Percentiles rank a stretch among this genome's conserved stretches.
phyloP scores from a whole-genome alignment of 2,888 invertebrate species.

The Andrena fulva region DNA sequence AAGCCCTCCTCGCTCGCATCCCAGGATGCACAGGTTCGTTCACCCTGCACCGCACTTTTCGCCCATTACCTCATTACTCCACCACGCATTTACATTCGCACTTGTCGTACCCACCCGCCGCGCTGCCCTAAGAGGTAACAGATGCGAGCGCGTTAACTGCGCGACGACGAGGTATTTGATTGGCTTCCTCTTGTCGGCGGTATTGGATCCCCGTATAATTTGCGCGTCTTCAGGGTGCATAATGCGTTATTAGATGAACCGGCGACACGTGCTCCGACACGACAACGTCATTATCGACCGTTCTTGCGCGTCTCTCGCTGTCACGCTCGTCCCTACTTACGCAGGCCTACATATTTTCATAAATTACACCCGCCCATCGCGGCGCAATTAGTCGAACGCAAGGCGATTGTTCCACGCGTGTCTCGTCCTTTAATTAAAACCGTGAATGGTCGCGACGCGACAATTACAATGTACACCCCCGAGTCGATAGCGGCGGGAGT shows the following conservation, averaged over 20 bases:
- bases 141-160: background rate
- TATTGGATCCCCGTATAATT: slow-evolving; percentile 48
- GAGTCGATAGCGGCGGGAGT: background rate
- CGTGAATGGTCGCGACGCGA: no score
- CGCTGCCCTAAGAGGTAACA: background rate
- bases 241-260: slow-evolving; percentile 68
- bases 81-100: background rate
- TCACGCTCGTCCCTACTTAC: background rate
- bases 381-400: no score
- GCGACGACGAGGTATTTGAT: slow-evolving; percentile 29
- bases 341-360: background rate
- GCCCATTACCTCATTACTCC: no score
- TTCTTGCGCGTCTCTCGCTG: slow-evolving; percentile 6
- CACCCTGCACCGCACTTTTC: no score
- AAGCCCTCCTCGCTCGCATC: no score
- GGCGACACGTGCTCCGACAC: slow-evolving; percentile 68
- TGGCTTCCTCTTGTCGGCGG: slow-evolving; percentile 42
- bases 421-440: no score
- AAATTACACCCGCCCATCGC: no score
- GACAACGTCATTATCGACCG: slow-evolving; percentile 67
- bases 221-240: slow-evolving; percentile 58
- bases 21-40: no score
- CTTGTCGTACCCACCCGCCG: background rate
- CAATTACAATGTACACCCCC: background rate
- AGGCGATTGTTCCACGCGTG: background rate